Evolutionary conservation across 2,113 vertebrate genomes (phyloP), one percentile per base, ranked within the genome.

Genomic region (Beaufortia kweichowensis): DNA sequence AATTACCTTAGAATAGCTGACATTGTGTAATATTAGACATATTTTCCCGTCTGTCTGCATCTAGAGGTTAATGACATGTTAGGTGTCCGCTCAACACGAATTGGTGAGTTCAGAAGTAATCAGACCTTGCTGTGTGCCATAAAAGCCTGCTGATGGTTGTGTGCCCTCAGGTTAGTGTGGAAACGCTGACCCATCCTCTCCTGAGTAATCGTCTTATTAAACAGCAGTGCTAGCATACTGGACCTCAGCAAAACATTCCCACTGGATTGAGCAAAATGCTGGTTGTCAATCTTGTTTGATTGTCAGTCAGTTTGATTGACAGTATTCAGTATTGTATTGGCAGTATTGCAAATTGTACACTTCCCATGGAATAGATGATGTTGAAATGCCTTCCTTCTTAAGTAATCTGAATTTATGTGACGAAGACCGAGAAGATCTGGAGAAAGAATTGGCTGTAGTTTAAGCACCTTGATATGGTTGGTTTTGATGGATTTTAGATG

Each of bases 201-300:
- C 70, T 59, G 57, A 60, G 80, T 78, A 78, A 78, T 78, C 35
- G 8, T 82, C 64, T 78, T 77, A 77, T 77, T 78, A 71, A 75
- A 78, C 59, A 50, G 71, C 41, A 62, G 56, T n/a, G 28, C 23
- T 35, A 69, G 76, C 65, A 70, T 65, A 15, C 9, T 35, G 17
- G 28, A 31, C 48, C 65, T 69, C 59, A 64, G 71, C 71, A 79
- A 57, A 65, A 26, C 35, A 64, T 41, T 53, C 6, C 53, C 33
- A 61, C 41, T 65, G 35, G 31, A 70, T 2, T 41, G 3, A 46
- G 39, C 21, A 39, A 6, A 21, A 15, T 14, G 39, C 19, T 17
- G 74, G 2, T 62, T 66, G 61, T 21, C 6, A 33, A 23, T 53
- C 63, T 53, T 23, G 35, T 7, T 39, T 39, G 35, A 39, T 39